These are phyloP conservation scores for Crocallis elinguaria DNA, from an alignment of 2,888 invertebrate species.

Conservation along the genomic window DNA sequence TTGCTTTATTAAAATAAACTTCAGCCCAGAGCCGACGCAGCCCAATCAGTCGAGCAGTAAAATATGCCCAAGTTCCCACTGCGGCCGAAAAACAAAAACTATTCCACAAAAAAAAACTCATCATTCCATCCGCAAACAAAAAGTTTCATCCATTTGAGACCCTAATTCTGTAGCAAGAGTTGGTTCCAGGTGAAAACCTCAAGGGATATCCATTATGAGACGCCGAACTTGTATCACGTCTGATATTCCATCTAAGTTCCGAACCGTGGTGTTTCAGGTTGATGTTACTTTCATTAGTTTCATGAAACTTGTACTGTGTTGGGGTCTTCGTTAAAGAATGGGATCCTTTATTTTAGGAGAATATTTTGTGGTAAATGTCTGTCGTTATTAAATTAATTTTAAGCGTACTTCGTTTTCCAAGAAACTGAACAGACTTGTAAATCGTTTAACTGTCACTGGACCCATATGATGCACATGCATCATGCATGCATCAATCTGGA, in stretches of 20 bases:
- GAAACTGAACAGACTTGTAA: too few species aligned
- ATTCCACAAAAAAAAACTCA: neutral
- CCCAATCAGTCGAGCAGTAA: neutral
- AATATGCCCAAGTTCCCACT: neutral
- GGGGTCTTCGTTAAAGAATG: neutral
- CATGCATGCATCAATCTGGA: too few species aligned
- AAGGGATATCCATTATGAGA: slow-evolving; percentile 29
- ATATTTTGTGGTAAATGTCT: neutral
- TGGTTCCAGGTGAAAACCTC: slow-evolving; percentile 25
- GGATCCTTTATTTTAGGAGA: neutral
- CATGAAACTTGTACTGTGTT: slow-evolving; percentile 9
- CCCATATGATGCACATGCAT: too few species aligned
- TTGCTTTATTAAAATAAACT: too few species aligned
- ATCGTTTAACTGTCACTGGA: too few species aligned
- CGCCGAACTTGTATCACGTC: slow-evolving; percentile 26
- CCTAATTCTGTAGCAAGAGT: slow-evolving; percentile 9
- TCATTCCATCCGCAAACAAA: slow-evolving; percentile 2
- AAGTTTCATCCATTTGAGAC: slow-evolving; percentile 6
- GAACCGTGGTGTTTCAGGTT: slow-evolving; percentile 20
- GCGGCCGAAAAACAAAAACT: neutral
- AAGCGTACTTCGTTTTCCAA: too few species aligned
- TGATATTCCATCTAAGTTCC: slow-evolving; percentile 34
- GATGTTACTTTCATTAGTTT: slow-evolving; percentile 26
- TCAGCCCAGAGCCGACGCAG: too few species aligned
- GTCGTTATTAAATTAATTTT: too few species aligned